Evolutionary conservation across 2,797 vertebrate species (phyloP).

Genomic region (Halcyon leucocephala): DNA sequence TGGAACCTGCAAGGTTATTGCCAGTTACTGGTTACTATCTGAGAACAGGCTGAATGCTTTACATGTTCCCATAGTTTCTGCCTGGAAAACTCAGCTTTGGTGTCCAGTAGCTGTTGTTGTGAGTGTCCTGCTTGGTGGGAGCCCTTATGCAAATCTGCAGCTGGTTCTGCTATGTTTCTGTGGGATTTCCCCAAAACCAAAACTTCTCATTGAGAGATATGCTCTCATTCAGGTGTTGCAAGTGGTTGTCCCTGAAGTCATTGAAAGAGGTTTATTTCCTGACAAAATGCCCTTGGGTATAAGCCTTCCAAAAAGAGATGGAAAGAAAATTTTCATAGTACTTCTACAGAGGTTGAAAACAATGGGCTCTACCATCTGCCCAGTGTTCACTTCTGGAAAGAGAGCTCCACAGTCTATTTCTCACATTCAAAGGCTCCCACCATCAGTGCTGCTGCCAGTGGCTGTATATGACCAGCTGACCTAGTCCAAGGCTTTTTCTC

Average conservation of each 20-base stretch:
- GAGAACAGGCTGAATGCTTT: background rate
- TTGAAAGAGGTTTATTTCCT: background rate
- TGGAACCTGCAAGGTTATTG: background rate
- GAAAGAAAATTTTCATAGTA: background rate
- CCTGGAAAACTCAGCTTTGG: background rate
- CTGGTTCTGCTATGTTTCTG: background rate
- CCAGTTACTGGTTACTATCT: background rate
- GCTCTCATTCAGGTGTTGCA: background rate
- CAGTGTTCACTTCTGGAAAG: background rate
- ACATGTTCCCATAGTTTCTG: background rate
- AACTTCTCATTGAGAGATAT: background rate
- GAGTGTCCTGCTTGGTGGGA: rapidly evolving
- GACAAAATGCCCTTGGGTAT: background rate
- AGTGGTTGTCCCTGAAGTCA: background rate
- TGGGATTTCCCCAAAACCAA: background rate
- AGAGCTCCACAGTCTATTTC: background rate
- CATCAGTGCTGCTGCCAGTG: background rate
- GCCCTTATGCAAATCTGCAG: background rate
- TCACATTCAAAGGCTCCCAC: background rate
- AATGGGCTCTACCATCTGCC: background rate
- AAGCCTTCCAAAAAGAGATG: background rate
- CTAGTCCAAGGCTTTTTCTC: background rate
- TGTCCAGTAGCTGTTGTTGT: background rate
- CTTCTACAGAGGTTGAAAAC: background rate
- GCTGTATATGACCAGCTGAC: background rate